A percentile compares a stretch with the other conserved stretches of the same genome.
These are phyloP conservation scores for Armadillidium nasatum DNA, from an alignment of 1,140 invertebrate species.

Conservation along the genomic window DNA sequence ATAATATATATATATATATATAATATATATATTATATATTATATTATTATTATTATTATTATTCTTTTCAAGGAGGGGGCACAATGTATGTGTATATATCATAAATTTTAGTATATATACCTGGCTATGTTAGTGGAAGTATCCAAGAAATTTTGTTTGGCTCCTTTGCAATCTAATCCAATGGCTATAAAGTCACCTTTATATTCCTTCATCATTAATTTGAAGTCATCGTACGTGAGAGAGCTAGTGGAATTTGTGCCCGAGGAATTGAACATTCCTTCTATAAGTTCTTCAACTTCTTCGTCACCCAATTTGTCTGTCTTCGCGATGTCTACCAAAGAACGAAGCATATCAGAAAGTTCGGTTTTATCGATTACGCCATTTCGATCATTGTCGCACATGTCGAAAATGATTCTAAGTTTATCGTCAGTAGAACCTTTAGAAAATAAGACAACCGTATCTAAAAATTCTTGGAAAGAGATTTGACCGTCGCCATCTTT, in stretches of 20 bases:
- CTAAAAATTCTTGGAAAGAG: slow-evolving; percentile 95
- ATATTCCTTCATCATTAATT: slow-evolving; percentile 93
- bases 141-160: slow-evolving; percentile 90
- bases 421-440: slow-evolving; percentile 93
- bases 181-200: slow-evolving; percentile 95
- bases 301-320: slow-evolving; percentile 78
- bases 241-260: slow-evolving; percentile 89
- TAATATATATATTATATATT: too few relatives aligned
- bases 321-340: slow-evolving; percentile 88
- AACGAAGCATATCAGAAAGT: slow-evolving; percentile 87
- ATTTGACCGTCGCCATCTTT: slow-evolving; percentile 93
- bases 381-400: slow-evolving; percentile 96
- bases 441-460: slow-evolving; percentile 87
- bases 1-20: too few relatives aligned
- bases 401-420: slow-evolving; percentile 92
- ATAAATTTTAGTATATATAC: slow-evolving; percentile 47
- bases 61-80: too few relatives aligned
- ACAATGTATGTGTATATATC: too few relatives aligned
- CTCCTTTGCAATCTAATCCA: slow-evolving; percentile 92
- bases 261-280: slow-evolving; percentile 89
- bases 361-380: slow-evolving; percentile 93
- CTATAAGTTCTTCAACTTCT: slow-evolving; percentile 68
- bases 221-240: slow-evolving; percentile 92
- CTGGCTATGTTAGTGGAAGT: slow-evolving; percentile 89
- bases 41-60: too few relatives aligned